phyloP scores from a whole-genome alignment of 2,113 vertebrate species.

The Siniperca knerii region DNA sequence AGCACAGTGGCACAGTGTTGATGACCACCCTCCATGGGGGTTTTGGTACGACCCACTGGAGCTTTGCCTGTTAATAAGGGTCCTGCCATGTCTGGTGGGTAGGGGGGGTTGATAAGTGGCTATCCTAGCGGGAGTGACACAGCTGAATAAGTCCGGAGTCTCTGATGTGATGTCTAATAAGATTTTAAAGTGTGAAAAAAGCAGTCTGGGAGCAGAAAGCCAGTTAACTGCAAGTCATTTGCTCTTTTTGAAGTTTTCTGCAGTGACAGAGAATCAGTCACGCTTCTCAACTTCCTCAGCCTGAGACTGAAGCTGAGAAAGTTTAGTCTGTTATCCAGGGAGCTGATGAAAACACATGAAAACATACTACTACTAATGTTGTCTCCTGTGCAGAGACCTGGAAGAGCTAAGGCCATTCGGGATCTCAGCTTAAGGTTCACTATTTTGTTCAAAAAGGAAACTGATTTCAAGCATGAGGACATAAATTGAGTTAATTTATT shows the following conservation, averaged over 20 bases:
- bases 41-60: constrained; percentile 81
- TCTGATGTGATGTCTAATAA: constrained; percentile 78
- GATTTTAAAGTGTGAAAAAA: constrained; percentile 71
- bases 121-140: constrained; percentile 74
- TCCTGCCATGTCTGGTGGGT: constrained; percentile 75
- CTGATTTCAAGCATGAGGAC: not conserved
- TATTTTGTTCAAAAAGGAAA: not conserved
- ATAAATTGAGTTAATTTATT: too few relatives aligned
- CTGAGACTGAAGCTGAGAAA: constrained; percentile 26
- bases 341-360: constrained; percentile 48
- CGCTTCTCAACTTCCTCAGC: constrained; percentile 38
- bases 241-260: constrained; percentile 59
- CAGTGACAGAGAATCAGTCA: constrained; percentile 66
- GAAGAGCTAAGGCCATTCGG: constrained; percentile 1
- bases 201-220: constrained; percentile 41
- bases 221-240: constrained; percentile 65
- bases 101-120: constrained; percentile 77
- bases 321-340: constrained; percentile 39
- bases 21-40: constrained; percentile 66
- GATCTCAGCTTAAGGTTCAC: not conserved
- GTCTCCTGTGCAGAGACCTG: constrained; percentile 16
- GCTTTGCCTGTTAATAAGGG: constrained; percentile 82
- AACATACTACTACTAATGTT: constrained; percentile 19
- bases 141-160: constrained; percentile 73
- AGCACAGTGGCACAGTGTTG: constrained; percentile 65